Evolutionary conservation across 2,797 vertebrate genomes (phyloP).

Genomic region (Chloroceryle inda): DNA sequence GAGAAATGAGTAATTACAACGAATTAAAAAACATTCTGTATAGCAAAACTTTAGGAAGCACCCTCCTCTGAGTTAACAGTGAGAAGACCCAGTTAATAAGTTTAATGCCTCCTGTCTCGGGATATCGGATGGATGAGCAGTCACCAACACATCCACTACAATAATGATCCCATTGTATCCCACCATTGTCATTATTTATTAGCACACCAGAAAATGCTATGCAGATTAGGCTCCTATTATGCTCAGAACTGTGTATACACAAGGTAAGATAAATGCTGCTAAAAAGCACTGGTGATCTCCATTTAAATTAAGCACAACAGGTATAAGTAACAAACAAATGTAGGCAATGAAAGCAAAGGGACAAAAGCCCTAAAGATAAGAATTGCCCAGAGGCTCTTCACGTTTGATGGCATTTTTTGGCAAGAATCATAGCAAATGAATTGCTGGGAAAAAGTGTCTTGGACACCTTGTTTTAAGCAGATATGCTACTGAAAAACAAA

Average conservation of each 20-base stretch:
- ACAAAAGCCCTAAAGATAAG: slow-evolving; percentile 17
- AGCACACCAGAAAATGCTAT: neutral
- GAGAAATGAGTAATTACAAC: neutral
- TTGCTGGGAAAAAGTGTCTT: neutral
- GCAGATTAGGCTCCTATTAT: neutral
- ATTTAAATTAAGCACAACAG: slow-evolving; percentile 10
- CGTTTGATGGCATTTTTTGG: neutral
- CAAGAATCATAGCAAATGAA: neutral
- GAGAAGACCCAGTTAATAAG: neutral
- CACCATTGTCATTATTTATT: neutral
- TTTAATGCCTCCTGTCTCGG: neutral
- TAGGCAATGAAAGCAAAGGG: neutral
- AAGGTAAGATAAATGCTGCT: neutral
- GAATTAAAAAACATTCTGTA: neutral
- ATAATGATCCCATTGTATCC: neutral
- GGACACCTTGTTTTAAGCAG: neutral
- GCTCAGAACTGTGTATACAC: neutral
- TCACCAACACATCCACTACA: neutral
- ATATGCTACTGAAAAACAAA: neutral
- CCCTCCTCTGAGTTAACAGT: too few relatives aligned
- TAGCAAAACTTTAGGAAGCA: neutral
- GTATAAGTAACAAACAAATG: slow-evolving; percentile 7
- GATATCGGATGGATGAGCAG: neutral
- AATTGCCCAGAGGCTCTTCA: neutral
- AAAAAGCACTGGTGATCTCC: neutral